Base-by-base conservation (phyloP, 2,113 vertebrate genomes). In the Miniopterus natalensis region DNA sequence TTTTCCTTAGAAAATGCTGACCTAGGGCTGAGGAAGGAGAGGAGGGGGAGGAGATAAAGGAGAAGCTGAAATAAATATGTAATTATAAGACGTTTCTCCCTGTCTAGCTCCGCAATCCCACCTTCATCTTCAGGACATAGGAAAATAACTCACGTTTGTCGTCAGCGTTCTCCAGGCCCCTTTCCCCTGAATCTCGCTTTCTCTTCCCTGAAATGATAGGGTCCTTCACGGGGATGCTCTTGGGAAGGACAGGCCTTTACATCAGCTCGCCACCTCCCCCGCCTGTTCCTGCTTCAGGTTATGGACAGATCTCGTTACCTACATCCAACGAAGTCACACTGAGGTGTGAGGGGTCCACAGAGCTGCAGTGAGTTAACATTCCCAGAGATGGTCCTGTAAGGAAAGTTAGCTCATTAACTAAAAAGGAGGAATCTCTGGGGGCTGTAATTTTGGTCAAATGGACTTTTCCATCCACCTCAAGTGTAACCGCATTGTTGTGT, bases 1-100 rank as follows among this genome's bases (percentile, higher is more conserved):
- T 77, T 92, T 96, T 88, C 63, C 66, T 89, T 81, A 81, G 65
- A 92, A 96, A 95, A 88, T 77, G 23, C 36, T 25, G 36, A 88
- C 15, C 89, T 57, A 59, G 20, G 31, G 73, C 49, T 8, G 78
- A 90, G 9, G 59, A 86, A 9, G 20, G 66, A 6, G 25, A 13
- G 15, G 36, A 53, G 29, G 6, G 57, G 45, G 21, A 12, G 10
- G n/a, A 53, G 25, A 8, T 36, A 81, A 59, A 74, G 27, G 45
- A 74, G 15, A 74, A 21, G 25, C 36, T 55, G 29, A 79, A 49
- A 31, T 61, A 84, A 70, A 51, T 23, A 51, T 36, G 2, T 87
- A 51, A 63, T 57, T 90, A n/a, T 45, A 47, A 42, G 20, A 8
- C 65, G 0, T 42, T 89, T 95, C 25, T 81, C 91, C 49, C 15